Evolutionary conservation across 2,113 vertebrate species (phyloP).

Genomic region (Mormoops blainvillei): DNA sequence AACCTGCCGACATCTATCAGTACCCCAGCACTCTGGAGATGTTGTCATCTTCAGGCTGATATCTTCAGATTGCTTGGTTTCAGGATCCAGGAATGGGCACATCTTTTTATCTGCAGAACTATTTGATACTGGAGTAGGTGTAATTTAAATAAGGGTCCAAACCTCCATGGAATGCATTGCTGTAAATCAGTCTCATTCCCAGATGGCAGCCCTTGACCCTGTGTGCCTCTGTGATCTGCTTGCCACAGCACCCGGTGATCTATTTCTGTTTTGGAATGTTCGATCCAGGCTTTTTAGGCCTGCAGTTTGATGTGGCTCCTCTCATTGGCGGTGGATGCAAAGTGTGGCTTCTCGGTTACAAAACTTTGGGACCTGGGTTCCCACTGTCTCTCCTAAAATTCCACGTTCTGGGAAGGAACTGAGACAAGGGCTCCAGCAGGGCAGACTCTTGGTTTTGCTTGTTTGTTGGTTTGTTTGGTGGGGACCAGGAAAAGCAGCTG

Average conservation of each 20-base stretch:
- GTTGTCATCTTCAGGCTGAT: background rate
- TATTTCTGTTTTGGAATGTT: background rate
- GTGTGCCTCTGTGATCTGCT: background rate
- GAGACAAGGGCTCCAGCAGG: background rate
- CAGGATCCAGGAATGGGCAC: background rate
- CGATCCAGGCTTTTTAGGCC: background rate
- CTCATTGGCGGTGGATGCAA: background rate
- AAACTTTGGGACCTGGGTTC: background rate
- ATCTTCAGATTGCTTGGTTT: constrained; percentile 32
- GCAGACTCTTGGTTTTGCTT: background rate
- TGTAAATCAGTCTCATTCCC: background rate
- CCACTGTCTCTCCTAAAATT: background rate
- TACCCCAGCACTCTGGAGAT: background rate
- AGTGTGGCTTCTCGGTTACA: background rate
- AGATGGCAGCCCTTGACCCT: background rate
- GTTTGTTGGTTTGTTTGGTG: background rate
- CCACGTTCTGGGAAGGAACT: background rate
- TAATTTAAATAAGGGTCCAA: constrained; percentile 27
- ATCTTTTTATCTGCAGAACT: constrained; percentile 25
- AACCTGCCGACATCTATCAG: background rate
- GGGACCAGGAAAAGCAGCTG: background rate
- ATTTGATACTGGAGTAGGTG: background rate
- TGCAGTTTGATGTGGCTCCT: background rate
- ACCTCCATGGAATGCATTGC: background rate
- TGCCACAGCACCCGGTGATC: background rate